These are phyloP conservation scores for Monopterus albus DNA, from an alignment of 2,113 vertebrate genomes.

Conservation along the genomic window DNA sequence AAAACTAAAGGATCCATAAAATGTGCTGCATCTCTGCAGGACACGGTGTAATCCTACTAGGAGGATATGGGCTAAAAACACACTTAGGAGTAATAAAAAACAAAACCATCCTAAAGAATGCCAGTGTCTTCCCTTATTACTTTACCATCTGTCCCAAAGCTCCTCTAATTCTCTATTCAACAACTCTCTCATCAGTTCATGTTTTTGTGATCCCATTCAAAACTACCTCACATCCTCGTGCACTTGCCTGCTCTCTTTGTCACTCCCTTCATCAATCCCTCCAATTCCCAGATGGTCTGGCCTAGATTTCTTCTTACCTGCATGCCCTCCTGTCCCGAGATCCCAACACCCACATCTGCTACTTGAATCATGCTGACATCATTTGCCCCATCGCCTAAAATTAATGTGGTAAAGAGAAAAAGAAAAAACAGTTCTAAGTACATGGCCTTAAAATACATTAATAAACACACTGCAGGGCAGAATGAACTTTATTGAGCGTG, in stretches of 20 bases:
- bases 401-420: conserved; percentile 35
- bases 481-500: conserved; percentile 1
- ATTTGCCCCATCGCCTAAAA: conserved; percentile 95
- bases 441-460: not conserved
- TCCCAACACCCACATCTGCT: conserved; percentile 96
- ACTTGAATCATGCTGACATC: conserved; percentile 99
- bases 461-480: not conserved
- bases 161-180: not conserved
- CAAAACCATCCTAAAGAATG: conserved; percentile 29
- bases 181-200: not conserved
- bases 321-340: conserved; percentile 98
- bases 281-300: not conserved
- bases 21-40: conserved; percentile 29
- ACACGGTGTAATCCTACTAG: conserved; percentile 46
- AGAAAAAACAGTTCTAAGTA: not conserved
- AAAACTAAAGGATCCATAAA: conserved; percentile 16
- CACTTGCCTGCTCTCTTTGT: not conserved
- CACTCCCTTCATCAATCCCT: not conserved
- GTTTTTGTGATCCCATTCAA: too few relatives aligned
- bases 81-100: conserved; percentile 56
- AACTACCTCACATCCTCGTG: too few relatives aligned
- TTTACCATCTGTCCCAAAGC: not conserved
- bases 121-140: not conserved
- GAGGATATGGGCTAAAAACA: conserved; percentile 39
- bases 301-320: conserved; percentile 87